These are phyloP conservation scores for Endotricha flammealis DNA, from an alignment of 2,888 invertebrate species.

Conservation along the genomic window DNA sequence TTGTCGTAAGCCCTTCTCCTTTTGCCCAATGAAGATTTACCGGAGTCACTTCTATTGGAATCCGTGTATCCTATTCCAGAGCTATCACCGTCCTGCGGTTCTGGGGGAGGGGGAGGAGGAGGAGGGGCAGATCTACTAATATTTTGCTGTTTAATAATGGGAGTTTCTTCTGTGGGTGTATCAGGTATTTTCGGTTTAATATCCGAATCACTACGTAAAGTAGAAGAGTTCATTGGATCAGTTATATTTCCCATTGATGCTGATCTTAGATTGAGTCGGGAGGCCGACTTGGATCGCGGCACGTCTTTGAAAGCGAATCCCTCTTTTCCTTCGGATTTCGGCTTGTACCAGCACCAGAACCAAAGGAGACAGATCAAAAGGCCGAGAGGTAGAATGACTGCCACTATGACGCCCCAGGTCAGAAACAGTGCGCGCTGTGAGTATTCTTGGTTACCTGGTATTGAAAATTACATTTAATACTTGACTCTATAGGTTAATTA, in stretches of 20 bases:
- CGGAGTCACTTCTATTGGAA: conserved; percentile 69
- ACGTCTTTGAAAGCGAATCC: conserved; percentile 75
- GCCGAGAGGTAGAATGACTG: conserved; percentile 83
- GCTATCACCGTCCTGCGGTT: conserved; percentile 64
- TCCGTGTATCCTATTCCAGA: conserved; percentile 74
- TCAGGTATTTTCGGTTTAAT: conserved; percentile 52
- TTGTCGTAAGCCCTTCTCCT: conserved; percentile 87
- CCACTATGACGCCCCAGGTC: conserved; percentile 85
- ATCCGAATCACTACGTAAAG: conserved; percentile 56
- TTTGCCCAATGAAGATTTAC: conserved; percentile 70
- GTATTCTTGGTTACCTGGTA: conserved; percentile 81
- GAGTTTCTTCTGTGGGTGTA: conserved; percentile 57
- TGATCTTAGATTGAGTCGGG: conserved; percentile 76
- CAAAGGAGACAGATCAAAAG: conserved; percentile 80
- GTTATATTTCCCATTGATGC: conserved; percentile 74
- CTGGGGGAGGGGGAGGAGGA: conserved; percentile 39
- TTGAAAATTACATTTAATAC: conserved; percentile 26
- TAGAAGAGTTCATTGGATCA: conserved; percentile 67
- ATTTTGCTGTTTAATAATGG: conserved; percentile 33
- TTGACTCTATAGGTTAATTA: too few species aligned
- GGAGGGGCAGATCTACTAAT: conserved; percentile 50
- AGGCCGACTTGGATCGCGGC: conserved; percentile 79
- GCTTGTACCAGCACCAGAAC: conserved; percentile 80
- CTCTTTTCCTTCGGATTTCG: conserved; percentile 76
- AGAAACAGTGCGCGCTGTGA: conserved; percentile 85